Evolutionary conservation across 1,140 invertebrate species (phyloP).

Genomic region (Pachyrhynchus sulphureomaculatus): DNA sequence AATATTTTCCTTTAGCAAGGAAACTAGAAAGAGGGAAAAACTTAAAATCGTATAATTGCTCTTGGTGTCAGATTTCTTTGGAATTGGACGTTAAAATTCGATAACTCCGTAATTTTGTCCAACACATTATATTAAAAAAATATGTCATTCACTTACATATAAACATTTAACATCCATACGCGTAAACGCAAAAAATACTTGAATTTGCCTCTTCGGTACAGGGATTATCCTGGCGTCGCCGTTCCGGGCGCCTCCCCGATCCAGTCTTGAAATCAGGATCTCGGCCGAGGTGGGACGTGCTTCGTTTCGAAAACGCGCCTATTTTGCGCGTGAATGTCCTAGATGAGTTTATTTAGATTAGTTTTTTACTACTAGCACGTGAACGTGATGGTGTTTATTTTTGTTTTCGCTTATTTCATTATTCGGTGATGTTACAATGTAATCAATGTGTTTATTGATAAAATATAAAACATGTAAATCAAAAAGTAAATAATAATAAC

Average conservation of each 20-base stretch:
- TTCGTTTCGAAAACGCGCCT: slow-evolving; percentile 27
- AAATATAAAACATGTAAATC: too few species aligned
- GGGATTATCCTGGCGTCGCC: slow-evolving; percentile 27
- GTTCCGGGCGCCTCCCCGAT: slow-evolving; percentile 29
- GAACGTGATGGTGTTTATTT: slow-evolving; percentile 13
- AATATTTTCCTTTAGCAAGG: too few species aligned
- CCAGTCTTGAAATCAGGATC: slow-evolving; percentile 16
- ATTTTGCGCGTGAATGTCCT: slow-evolving; percentile 15
- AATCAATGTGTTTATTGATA: too few species aligned
- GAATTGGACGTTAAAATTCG: too few species aligned
- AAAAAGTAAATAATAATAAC: too few species aligned
- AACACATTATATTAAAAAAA: too few species aligned
- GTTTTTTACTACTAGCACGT: slow-evolving; percentile 27
- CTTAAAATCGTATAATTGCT: too few species aligned
- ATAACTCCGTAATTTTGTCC: too few species aligned
- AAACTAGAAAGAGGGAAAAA: too few species aligned
- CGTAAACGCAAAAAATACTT: slow-evolving; percentile 6
- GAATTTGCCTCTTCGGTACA: slow-evolving; percentile 20
- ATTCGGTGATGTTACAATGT: too few species aligned
- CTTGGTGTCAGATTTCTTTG: too few species aligned
- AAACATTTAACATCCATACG: neutral
- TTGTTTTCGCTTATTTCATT: neutral
- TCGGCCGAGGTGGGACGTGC: slow-evolving; percentile 24
- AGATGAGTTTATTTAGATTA: slow-evolving; percentile 20
- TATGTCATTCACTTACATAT: neutral